Percentiles rank a stretch among this genome's conserved stretches.
These are phyloP conservation scores for Tetragonula carbonaria DNA, from an alignment of 2,888 invertebrate species.

Conservation along the genomic window DNA sequence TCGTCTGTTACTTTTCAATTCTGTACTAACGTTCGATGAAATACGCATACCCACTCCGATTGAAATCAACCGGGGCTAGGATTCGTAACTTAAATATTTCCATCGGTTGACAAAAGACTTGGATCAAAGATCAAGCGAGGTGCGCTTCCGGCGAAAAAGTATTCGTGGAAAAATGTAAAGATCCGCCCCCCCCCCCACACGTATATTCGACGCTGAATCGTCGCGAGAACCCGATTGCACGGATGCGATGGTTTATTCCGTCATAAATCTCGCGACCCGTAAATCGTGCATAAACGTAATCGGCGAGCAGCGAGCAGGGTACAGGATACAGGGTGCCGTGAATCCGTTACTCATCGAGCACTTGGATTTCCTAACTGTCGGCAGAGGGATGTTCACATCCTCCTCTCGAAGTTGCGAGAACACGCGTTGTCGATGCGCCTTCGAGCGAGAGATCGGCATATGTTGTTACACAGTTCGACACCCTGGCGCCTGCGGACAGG, in stretches of 20 bases:
- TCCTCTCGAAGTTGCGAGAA: constrained; percentile 27
- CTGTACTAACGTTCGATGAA: too few species aligned
- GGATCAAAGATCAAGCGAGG: neutral
- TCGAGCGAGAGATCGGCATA: constrained; percentile 53
- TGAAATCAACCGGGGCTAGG: neutral
- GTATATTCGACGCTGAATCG: neutral
- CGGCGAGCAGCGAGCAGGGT: constrained; percentile 30
- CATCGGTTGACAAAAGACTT: neutral
- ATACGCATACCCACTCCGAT: neutral
- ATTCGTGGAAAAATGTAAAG: neutral
- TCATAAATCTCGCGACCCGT: constrained; percentile 53
- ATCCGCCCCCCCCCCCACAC: neutral
- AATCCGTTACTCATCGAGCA: constrained; percentile 52
- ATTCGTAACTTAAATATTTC: neutral
- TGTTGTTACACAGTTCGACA: constrained; percentile 61
- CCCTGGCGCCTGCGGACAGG: constrained; percentile 57
- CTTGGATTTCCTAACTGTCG: constrained; percentile 58
- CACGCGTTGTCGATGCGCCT: constrained; percentile 44
- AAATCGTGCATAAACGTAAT: constrained; percentile 60
- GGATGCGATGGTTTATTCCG: constrained; percentile 31
- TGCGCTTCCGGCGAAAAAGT: neutral
- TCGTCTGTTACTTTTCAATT: neutral
- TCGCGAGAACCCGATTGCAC: constrained; percentile 20
- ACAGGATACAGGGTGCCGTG: constrained; percentile 28
- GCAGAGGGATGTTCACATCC: constrained; percentile 10